These are phyloP conservation scores for Palloptera scutellata DNA, from an alignment of 2,888 invertebrate genomes.

Conservation along the genomic window DNA sequence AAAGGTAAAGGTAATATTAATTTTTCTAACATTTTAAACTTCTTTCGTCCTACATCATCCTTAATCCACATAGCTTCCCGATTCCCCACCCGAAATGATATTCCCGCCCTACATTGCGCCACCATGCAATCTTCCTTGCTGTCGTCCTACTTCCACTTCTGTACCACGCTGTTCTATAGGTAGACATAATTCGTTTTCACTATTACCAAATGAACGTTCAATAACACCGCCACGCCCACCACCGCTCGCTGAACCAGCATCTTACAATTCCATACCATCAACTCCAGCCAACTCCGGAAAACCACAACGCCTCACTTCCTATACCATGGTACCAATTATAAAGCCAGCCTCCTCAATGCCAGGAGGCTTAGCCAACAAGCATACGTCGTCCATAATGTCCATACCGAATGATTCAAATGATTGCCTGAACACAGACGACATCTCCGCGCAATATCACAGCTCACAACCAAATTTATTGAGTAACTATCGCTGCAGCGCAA, in stretches of 20 bases:
- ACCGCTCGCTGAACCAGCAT: conserved; percentile 29
- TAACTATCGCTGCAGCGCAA: conserved; percentile 33
- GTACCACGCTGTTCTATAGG: conserved; percentile 55
- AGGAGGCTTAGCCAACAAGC: conserved; percentile 52
- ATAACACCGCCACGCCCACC: conserved; percentile 58
- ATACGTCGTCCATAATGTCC: conserved; percentile 31
- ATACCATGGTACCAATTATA: conserved; percentile 58
- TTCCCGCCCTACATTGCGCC: conserved; percentile 63
- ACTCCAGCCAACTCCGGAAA: conserved; percentile 20
- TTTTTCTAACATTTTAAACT: conserved; percentile 29
- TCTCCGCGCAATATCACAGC: conserved; percentile 49
- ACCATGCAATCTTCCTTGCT: conserved; percentile 62
- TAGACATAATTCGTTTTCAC: conserved; percentile 50
- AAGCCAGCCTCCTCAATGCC: conserved; percentile 63
- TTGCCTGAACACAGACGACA: conserved; percentile 41
- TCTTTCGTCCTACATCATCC: conserved; percentile 31
- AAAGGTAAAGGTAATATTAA: conserved; percentile 27
- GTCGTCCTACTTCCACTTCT: conserved; percentile 59
- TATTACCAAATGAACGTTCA: conserved; percentile 37
- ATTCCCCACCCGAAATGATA: conserved; percentile 62
- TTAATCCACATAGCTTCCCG: conserved; percentile 55
- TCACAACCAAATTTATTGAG: conserved; percentile 58
- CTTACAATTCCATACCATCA: conserved; percentile 21
- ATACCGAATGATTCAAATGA: conserved; percentile 21
- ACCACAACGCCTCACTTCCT: conserved; percentile 49